These are phyloP conservation scores for Apomyelois bistriatella DNA, from an alignment of 2,888 invertebrate species.

Conservation along the genomic window DNA sequence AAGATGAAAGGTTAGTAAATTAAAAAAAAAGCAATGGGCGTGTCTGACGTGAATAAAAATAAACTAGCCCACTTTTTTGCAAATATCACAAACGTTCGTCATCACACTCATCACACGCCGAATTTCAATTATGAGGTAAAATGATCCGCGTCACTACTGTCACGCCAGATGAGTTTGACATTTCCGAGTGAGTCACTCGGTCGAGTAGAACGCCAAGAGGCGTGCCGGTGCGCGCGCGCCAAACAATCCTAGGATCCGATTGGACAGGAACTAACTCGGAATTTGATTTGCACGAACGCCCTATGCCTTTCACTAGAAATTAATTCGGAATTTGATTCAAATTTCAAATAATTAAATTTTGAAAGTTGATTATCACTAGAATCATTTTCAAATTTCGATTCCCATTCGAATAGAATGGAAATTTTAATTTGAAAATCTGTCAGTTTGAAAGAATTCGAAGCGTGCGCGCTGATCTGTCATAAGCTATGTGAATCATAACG, in stretches of 20 bases:
- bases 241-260: constrained; percentile 24
- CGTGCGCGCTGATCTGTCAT: too few species aligned
- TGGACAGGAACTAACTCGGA: constrained; percentile 22
- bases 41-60: constrained; percentile 12
- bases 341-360: too few species aligned
- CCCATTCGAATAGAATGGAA: too few species aligned
- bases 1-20: too few species aligned
- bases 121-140: constrained; percentile 20
- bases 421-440: too few species aligned
- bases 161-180: constrained; percentile 28
- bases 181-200: constrained; percentile 40
- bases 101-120: background rate
- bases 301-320: background rate
- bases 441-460: too few species aligned
- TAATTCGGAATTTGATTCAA: background rate
- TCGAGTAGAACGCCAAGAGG: constrained; percentile 18
- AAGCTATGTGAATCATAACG: too few species aligned
- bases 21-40: background rate
- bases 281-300: background rate
- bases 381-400: background rate
- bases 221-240: constrained; percentile 34
- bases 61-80: background rate
- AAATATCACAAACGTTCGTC: constrained; percentile 4
- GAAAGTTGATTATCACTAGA: too few species aligned
- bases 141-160: constrained; percentile 15